Conservation (phyloP, 1,140 invertebrate species). For the Sycobia sp. region DNA sequence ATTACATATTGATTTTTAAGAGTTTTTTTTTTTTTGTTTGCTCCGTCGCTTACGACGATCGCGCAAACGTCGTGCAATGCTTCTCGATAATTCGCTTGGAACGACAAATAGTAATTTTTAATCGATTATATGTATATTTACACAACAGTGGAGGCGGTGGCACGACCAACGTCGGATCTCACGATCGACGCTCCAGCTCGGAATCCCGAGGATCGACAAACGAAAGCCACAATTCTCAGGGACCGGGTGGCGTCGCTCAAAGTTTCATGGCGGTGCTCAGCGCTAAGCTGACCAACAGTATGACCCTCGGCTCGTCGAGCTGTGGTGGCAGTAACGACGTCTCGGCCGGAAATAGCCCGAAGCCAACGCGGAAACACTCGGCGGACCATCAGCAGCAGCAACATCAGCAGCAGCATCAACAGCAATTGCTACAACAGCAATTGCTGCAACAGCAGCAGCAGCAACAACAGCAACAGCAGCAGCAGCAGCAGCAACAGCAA, state of each 20-base stretch:
- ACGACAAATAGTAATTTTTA: too few species aligned
- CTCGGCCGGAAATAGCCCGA: slow-evolving; percentile 54
- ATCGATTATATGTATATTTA: too few species aligned
- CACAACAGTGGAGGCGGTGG: background rate
- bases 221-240: slow-evolving; percentile 37
- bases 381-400: slow-evolving; percentile 41
- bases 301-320: slow-evolving; percentile 38
- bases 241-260: slow-evolving; percentile 63
- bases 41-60: too few species aligned
- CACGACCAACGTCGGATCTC: too few species aligned
- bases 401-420: slow-evolving; percentile 11
- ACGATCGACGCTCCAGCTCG: slow-evolving; percentile 12
- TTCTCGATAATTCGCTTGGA: too few species aligned
- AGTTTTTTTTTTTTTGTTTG: too few species aligned
- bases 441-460: slow-evolving; percentile 8
- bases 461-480: slow-evolving; percentile 5
- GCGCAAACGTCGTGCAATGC: too few species aligned
- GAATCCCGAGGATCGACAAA: background rate
- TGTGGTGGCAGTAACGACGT: slow-evolving; percentile 42
- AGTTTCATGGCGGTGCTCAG: slow-evolving; percentile 75
- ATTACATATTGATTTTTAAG: too few species aligned
- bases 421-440: slow-evolving; percentile 38
- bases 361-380: slow-evolving; percentile 45
- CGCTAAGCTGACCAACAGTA: slow-evolving; percentile 68
- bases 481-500: slow-evolving; percentile 40